Conservation (phyloP, 1,140 invertebrate genomes). For the Armadillidium nasatum region DNA sequence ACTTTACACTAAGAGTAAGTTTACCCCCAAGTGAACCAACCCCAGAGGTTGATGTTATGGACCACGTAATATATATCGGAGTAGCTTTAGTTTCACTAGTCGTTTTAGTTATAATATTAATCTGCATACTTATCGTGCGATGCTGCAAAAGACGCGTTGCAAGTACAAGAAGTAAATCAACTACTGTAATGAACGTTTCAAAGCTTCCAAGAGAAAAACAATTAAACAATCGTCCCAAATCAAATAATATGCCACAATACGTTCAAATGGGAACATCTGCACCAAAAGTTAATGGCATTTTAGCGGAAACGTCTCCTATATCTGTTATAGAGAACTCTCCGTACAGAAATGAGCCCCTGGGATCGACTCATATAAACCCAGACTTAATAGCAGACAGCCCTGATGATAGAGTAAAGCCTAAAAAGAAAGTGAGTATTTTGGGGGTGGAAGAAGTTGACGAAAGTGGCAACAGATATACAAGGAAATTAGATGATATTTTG, state of each 20-base stretch:
- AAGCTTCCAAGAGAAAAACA: conserved; percentile 22
- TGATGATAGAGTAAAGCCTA: conserved; percentile 37
- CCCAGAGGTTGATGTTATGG: conserved; percentile 31
- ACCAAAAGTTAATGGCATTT: conserved; percentile 41
- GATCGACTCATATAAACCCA: conserved; percentile 37
- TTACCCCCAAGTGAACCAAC: conserved; percentile 50
- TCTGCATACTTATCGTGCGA: conserved; percentile 35
- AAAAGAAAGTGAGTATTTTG: conserved; percentile 39
- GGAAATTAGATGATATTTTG: conserved; percentile 40
- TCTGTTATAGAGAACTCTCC: conserved; percentile 43
- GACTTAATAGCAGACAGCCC: conserved; percentile 40
- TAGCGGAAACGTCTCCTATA: conserved; percentile 34
- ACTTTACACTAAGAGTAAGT: conserved; percentile 79
- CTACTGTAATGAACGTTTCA: not conserved
- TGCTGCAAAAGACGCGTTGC: conserved; percentile 26
- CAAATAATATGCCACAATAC: conserved; percentile 41
- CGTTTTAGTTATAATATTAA: conserved; percentile 37
- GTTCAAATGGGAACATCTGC: conserved; percentile 43
- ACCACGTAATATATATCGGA: conserved; percentile 39
- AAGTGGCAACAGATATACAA: conserved; percentile 34
- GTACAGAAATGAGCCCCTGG: conserved; percentile 33
- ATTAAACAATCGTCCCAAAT: conserved; percentile 18
- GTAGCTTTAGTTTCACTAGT: conserved; percentile 38
- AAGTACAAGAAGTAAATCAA: conserved; percentile 17
- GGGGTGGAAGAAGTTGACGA: conserved; percentile 42